Conservation (phyloP, 2,888 invertebrate species). For the Thyatira batis region DNA sequence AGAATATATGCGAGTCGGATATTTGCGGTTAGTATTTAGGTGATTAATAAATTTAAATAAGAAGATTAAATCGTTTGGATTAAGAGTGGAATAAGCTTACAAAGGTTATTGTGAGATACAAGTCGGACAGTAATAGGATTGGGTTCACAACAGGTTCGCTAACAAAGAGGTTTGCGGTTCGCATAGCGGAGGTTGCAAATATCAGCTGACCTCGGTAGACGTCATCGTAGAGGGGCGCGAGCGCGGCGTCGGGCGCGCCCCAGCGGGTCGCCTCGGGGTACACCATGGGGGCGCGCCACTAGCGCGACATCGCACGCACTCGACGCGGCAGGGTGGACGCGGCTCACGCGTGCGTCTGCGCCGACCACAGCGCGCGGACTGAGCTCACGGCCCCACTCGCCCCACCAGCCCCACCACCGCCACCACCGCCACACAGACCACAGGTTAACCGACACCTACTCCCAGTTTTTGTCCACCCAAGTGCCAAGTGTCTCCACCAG, state of each 20-base stretch:
- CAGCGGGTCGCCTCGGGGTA: constrained; percentile 84
- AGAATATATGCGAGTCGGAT: constrained; percentile 1
- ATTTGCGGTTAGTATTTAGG: not conserved
- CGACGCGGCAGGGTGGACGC: constrained; percentile 17
- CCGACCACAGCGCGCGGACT: constrained; percentile 74
- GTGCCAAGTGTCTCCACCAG: constrained; percentile 16
- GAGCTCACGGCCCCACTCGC: constrained; percentile 28
- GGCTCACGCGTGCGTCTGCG: constrained; percentile 60
- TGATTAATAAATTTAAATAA: not conserved
- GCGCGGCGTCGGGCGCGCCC: constrained; percentile 84
- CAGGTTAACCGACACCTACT: constrained; percentile 30
- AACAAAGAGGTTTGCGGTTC: constrained; percentile 48
- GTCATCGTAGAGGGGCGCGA: constrained; percentile 85
- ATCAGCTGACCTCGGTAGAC: constrained; percentile 84
- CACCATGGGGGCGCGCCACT: constrained; percentile 80
- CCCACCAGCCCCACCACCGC: constrained; percentile 25
- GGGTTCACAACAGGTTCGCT: constrained; percentile 31
- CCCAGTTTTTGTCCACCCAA: constrained; percentile 26
- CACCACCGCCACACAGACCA: constrained; percentile 15
- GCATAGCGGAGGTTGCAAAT: constrained; percentile 42
- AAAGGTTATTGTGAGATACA: constrained; percentile 21
- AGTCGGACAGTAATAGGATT: constrained; percentile 14
- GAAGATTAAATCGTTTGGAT: not conserved
- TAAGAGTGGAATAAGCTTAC: constrained; percentile 20
- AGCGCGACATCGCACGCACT: constrained; percentile 58